These are phyloP conservation scores for Trichogramma pretiosum DNA, from an alignment of 1,140 invertebrate genomes.

Conservation along the genomic window DNA sequence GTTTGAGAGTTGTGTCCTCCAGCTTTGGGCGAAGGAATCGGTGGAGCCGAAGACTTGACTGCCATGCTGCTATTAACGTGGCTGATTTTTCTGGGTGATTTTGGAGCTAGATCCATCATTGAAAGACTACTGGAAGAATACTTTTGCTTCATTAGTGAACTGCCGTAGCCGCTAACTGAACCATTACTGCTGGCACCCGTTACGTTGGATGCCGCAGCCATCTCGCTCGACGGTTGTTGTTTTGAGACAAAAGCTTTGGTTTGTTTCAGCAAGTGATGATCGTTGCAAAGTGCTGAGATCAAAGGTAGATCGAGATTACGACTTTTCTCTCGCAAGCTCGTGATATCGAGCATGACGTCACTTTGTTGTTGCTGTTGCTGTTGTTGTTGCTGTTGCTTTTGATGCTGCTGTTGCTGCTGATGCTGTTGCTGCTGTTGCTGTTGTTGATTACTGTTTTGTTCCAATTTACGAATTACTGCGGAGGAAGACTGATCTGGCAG, in stretches of 20 bases:
- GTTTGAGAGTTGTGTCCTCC: conserved; percentile 27
- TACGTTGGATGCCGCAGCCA: conserved; percentile 25
- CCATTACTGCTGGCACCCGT: conserved; percentile 9
- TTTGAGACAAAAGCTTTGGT: conserved; percentile 73
- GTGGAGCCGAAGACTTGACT: conserved; percentile 34
- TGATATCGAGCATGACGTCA: conserved; percentile 61
- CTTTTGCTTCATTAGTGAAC: conserved; percentile 45
- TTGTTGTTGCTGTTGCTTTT: conserved; percentile 20
- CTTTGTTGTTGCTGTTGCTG: conserved; percentile 23
- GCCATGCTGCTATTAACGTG: conserved; percentile 53
- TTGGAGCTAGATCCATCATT: conserved; percentile 50
- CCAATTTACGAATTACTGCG: too few species aligned
- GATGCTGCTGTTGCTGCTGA: too few species aligned
- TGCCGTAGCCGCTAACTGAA: conserved; percentile 18
- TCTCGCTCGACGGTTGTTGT: conserved; percentile 47
- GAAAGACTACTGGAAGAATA: conserved; percentile 56
- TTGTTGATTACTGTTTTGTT: too few species aligned
- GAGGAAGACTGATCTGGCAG: conserved; percentile 12
- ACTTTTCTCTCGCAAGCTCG: conserved; percentile 74
- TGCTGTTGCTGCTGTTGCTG: neutral
- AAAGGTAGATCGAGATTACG: conserved; percentile 78
- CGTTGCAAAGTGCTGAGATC: conserved; percentile 82
- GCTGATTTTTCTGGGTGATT: conserved; percentile 49
- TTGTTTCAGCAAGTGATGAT: conserved; percentile 73
- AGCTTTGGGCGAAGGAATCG: conserved; percentile 18